Percentiles rank a stretch among this genome's conserved stretches.
phyloP scores from a whole-genome alignment of 2,888 invertebrate genomes.

The Himalopsyche anomala region DNA sequence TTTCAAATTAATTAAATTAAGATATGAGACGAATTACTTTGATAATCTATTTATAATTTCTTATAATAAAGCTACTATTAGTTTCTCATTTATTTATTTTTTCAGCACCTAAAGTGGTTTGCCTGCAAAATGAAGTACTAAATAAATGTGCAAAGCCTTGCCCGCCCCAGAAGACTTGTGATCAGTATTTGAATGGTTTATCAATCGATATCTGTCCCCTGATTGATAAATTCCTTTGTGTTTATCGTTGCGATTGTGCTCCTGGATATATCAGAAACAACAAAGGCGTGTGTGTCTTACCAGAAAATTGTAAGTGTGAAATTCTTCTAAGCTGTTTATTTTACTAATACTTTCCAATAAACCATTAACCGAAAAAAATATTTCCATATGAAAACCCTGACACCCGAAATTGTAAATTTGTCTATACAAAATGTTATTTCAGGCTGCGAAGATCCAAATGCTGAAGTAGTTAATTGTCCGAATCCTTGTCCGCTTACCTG shows the following conservation, averaged over 20 bases:
- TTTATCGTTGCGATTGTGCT: conserved; percentile 51
- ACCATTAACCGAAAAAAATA: not conserved
- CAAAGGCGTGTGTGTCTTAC: conserved; percentile 50
- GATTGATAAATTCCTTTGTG: conserved; percentile 43
- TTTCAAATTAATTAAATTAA: not conserved
- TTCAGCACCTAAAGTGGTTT: conserved; percentile 2
- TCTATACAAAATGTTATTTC: not conserved
- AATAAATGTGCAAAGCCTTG: conserved; percentile 34
- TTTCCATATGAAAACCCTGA: not conserved
- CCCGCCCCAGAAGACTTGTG: conserved; percentile 10
- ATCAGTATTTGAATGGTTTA: not conserved
- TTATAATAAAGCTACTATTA: not conserved
- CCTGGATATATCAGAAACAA: conserved; percentile 54
- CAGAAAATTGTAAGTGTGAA: not conserved
- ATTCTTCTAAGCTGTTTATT: not conserved
- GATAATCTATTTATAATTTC: not conserved
- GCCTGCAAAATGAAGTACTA: conserved; percentile 49
- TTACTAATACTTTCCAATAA: not conserved
- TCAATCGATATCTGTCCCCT: not conserved
- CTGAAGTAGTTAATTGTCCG: conserved; percentile 49
- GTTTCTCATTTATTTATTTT: not conserved
- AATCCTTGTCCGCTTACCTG: conserved; percentile 57
- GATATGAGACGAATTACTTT: not conserved
- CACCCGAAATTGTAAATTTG: not conserved
- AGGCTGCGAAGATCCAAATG: conserved; percentile 57